These are phyloP conservation scores for Patella depressa DNA, from an alignment of 2,888 invertebrate genomes.

Conservation along the genomic window DNA sequence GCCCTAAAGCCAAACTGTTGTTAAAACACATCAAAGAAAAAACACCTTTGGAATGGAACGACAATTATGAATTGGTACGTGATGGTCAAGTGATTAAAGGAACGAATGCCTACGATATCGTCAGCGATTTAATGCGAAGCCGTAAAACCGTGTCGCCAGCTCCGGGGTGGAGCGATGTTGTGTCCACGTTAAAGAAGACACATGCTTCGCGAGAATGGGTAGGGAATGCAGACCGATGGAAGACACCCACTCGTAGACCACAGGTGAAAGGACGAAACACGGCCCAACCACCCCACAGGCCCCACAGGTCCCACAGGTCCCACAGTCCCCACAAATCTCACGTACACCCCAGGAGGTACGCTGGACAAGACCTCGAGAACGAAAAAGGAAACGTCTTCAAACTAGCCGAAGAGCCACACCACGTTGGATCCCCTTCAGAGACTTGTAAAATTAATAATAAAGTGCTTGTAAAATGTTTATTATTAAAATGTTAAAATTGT, in stretches of 20 bases:
- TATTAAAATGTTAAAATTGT: too few species aligned
- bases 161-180: not conserved
- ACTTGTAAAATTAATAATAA: too few species aligned
- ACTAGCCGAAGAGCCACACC: too few species aligned
- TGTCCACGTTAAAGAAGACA: not conserved
- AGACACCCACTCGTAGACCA: too few species aligned
- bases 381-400: too few species aligned
- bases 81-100: not conserved
- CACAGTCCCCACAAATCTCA: not conserved
- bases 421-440: too few species aligned
- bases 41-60: not conserved
- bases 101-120: constrained; percentile 3
- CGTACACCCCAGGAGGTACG: not conserved
- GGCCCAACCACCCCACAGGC: not conserved
- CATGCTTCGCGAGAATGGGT: not conserved
- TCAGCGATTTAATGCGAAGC: not conserved
- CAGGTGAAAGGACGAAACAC: too few species aligned
- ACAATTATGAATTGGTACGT: not conserved
- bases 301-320: too few species aligned
- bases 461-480: too few species aligned
- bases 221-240: not conserved
- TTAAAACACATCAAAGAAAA: not conserved
- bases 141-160: not conserved
- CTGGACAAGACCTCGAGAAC: too few species aligned
- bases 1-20: not conserved